phyloP scores from a whole-genome alignment of 2,113 vertebrate genomes.

The Leiothrix lutea region DNA sequence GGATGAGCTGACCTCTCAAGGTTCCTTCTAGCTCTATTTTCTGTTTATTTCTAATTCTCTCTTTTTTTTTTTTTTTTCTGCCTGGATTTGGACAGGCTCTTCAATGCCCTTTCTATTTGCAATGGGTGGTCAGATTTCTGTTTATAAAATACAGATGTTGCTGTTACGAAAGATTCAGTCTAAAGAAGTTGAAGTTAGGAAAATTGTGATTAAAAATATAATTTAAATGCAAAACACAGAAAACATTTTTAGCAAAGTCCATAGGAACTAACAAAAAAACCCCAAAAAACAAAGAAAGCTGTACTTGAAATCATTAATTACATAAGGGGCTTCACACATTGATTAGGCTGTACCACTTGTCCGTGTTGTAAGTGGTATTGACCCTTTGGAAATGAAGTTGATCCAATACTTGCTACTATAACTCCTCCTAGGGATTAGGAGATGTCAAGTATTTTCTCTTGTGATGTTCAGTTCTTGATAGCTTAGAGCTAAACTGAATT shows the following conservation, averaged over 20 bases:
- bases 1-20: constrained; percentile 45
- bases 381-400: constrained; percentile 59
- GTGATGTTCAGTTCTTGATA: constrained; percentile 52
- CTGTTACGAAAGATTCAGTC: not conserved
- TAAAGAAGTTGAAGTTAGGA: not conserved
- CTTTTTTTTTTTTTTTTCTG: not conserved
- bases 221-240: constrained; percentile 35
- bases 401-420: constrained; percentile 39
- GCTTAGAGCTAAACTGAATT: constrained; percentile 61
- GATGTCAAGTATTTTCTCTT: constrained; percentile 59
- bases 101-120: not conserved
- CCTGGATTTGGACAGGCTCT: not conserved
- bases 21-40: not conserved
- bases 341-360: constrained; percentile 36
- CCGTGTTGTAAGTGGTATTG: constrained; percentile 41
- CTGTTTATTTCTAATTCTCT: not conserved
- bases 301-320: constrained; percentile 50
- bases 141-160: constrained; percentile 3
- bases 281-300: constrained; percentile 11
- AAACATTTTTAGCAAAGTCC: constrained; percentile 22
- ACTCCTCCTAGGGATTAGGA: constrained; percentile 45
- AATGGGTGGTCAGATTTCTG: constrained; percentile 4
- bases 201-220: not conserved
- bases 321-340: constrained; percentile 47
- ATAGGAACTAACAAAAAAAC: constrained; percentile 25